A percentile compares a stretch with the other conserved stretches of the same genome.
Evolutionary conservation across 2,797 vertebrate species (phyloP).

Genomic region (Adelosebastes latens): DNA sequence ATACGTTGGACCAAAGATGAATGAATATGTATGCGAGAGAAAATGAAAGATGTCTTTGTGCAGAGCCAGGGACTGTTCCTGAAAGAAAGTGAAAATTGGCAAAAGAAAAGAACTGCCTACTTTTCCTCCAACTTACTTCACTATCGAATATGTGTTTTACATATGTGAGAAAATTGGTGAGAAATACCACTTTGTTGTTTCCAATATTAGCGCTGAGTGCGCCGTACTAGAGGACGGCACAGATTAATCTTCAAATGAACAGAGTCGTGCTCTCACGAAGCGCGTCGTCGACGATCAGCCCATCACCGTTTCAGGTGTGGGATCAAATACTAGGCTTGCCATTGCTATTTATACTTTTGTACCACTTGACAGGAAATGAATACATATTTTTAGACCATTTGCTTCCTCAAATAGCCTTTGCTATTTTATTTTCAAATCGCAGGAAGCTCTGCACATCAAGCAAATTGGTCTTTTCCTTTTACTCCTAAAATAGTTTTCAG

Average conservation of each 20-base stretch:
- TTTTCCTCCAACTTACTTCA: conserved; percentile 20
- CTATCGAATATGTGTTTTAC: conserved; percentile 33
- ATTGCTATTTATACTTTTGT: conserved; percentile 27
- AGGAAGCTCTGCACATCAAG: conserved; percentile 24
- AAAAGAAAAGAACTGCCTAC: conserved; percentile 36
- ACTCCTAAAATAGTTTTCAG: not conserved
- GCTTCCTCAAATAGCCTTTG: conserved; percentile 40
- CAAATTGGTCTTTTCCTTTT: conserved; percentile 28
- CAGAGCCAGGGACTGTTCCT: conserved; percentile 22
- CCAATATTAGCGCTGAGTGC: conserved; percentile 9
- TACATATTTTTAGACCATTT: conserved; percentile 49
- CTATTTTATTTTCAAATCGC: conserved; percentile 29
- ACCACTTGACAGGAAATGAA: conserved; percentile 14
- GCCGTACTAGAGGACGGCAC: not conserved
- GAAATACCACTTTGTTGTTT: conserved; percentile 27
- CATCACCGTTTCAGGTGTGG: conserved; percentile 6
- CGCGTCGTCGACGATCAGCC: not conserved
- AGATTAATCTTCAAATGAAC: conserved; percentile 7
- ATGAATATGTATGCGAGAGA: conserved; percentile 22
- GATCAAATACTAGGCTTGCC: conserved; percentile 33
- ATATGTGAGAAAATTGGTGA: conserved; percentile 45
- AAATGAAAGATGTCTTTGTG: conserved; percentile 41
- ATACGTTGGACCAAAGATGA: not conserved
- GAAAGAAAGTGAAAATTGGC: conserved; percentile 48
- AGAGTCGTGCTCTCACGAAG: not conserved